These are phyloP conservation scores for Manis javanica DNA, from an alignment of 2,797 vertebrate species.

Conservation along the genomic window DNA sequence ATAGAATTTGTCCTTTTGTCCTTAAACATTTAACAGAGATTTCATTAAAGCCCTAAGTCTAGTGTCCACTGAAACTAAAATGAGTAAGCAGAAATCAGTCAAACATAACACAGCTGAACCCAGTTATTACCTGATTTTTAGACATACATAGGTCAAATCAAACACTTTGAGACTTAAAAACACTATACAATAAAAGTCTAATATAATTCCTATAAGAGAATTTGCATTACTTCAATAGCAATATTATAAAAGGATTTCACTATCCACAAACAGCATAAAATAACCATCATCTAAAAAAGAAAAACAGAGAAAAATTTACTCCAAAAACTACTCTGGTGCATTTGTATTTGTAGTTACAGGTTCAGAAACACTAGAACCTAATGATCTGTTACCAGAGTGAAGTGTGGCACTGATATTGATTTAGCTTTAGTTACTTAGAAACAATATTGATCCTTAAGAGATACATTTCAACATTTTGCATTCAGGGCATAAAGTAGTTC, in stretches of 20 bases:
- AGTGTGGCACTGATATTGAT: conserved; percentile 85
- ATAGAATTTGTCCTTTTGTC: conserved; percentile 53
- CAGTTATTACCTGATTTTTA: conserved; percentile 48
- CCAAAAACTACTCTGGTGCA: conserved; percentile 73
- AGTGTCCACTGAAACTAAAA: neutral
- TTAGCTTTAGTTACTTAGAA: conserved; percentile 88
- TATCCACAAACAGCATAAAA: conserved; percentile 29
- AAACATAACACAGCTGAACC: conserved; percentile 24
- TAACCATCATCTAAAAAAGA: conserved; percentile 64
- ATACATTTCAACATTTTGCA: conserved; percentile 80
- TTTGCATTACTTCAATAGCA: conserved; percentile 32
- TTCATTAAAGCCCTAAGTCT: conserved; percentile 53
- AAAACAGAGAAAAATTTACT: conserved; percentile 68
- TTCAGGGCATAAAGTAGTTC: conserved; percentile 81
- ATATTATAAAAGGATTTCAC: conserved; percentile 18
- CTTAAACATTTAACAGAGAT: conserved; percentile 67
- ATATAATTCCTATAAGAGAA: conserved; percentile 16
- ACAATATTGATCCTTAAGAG: conserved; percentile 86
- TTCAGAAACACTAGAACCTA: conserved; percentile 82
- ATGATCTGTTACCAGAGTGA: conserved; percentile 86
- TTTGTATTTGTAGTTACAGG: conserved; percentile 76
- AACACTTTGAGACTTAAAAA: conserved; percentile 41
- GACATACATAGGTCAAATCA: neutral
- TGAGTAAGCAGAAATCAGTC: conserved; percentile 54
- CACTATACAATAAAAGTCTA: neutral